A percentile compares a stretch with the other conserved stretches of the same genome.
Conservation (phyloP, 37 sponge, comb jelly and placozoan genomes). For the Dysidea cf. avara region DNA sequence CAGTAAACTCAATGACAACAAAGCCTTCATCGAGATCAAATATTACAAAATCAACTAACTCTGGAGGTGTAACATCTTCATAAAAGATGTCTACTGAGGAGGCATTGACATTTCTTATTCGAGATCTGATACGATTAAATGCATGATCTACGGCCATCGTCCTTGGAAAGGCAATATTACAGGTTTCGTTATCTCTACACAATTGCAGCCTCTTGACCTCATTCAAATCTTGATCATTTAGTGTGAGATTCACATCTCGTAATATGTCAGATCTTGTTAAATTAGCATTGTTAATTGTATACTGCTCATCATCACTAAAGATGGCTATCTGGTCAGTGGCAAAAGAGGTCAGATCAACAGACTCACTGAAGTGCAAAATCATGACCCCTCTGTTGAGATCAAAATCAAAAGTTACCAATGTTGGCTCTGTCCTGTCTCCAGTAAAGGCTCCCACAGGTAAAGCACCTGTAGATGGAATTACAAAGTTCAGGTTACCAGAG, state of each 20-base stretch:
- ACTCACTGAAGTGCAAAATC: slow-evolving; percentile 72
- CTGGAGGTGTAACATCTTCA: slow-evolving; percentile 70
- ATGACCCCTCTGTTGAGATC: slow-evolving; percentile 75
- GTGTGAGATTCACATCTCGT: slow-evolving; percentile 36
- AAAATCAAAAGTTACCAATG: slow-evolving; percentile 62
- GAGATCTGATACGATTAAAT: background rate
- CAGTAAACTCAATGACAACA: slow-evolving; percentile 63
- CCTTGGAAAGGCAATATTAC: slow-evolving; percentile 52
- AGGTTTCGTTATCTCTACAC: slow-evolving; percentile 46
- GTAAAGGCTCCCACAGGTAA: slow-evolving; percentile 36
- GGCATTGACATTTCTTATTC: slow-evolving; percentile 3
- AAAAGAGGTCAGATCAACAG: slow-evolving; percentile 39
- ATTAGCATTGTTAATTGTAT: background rate
- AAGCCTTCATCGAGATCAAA: slow-evolving; percentile 75
- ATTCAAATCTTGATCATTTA: slow-evolving; percentile 62
- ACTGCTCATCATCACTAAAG: slow-evolving; percentile 3
- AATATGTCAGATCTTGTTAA: background rate
- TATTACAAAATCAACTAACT: slow-evolving; percentile 32
- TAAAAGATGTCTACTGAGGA: slow-evolving; percentile 33
- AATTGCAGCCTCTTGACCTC: slow-evolving; percentile 62
- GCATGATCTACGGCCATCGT: background rate
- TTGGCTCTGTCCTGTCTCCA: slow-evolving; percentile 61
- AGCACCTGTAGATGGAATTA: slow-evolving; percentile 44
- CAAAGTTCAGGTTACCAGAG: slow-evolving; percentile 19
- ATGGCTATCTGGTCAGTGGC: slow-evolving; percentile 17